Evolutionary conservation across 2,888 invertebrate species (phyloP), one percentile per base, ranked within the genome.

Genomic region (Oscheius sp.): DNA sequence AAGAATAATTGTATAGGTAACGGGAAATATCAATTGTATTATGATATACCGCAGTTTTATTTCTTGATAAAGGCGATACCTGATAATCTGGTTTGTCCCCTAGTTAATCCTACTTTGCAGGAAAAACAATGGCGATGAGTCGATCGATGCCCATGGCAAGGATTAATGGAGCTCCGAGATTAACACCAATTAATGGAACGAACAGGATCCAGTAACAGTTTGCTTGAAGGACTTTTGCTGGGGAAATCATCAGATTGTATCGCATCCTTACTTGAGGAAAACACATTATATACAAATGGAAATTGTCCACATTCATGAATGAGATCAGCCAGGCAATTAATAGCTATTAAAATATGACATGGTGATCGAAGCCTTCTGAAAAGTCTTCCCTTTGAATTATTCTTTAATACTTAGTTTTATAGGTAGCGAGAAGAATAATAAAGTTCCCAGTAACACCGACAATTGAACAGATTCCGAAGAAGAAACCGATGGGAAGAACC

Each of bases 401-500:
- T 6, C n/a, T 8, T 33, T 28, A 41, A 30, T 14, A 74, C 73
- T 71, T 74, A 33, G 71, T 70, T 38, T 56, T 65, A 5, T 68
- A 44, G 1, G 68, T 68, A 32, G 69, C 70, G 28, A 70, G 20
- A 12, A 74, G 66, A 68, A 74, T 70, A 4, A 74, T 64, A 2
- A 56, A 30, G 26, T 74, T 74, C 9, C 74, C 74, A 36, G 68
- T 68, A 1, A 70, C 68, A 22, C 74, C 74, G n/a, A 72, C 56
- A 4, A 70, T 2, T 8, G 72, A 70, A 28, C 72, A 72, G 30
- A 72, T 56, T 20, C 70, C 68, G 51, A 74, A 70, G 50, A 72
- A 74, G 67, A 75, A 72, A 8, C 72, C 74, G 9, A 75, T 56
- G 5, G 74, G 74, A 2, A 75, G 57, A n/a, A 75, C 68, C 0